Conservation (phyloP, 2,888 invertebrate species). For the Liopterus haemorrhoidalis region DNA sequence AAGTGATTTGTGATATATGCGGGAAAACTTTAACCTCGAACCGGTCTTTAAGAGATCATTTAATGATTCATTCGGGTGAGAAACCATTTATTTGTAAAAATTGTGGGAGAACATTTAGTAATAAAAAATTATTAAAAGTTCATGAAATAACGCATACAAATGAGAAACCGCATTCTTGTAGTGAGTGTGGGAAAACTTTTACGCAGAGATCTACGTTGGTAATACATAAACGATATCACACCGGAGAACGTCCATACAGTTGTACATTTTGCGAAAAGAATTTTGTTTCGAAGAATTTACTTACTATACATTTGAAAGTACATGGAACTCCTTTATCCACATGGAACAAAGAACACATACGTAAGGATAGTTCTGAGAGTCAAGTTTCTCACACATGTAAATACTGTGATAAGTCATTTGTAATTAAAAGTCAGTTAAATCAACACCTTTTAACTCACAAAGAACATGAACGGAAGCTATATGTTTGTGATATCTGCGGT, state of each 20-base stretch:
- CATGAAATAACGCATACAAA: conserved; percentile 41
- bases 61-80: conserved; percentile 43
- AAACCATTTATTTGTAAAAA: conserved; percentile 42
- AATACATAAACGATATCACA: conserved; percentile 37
- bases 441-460: conserved; percentile 40
- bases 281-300: conserved; percentile 33
- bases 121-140: conserved; percentile 20
- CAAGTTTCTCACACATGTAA: too few relatives aligned
- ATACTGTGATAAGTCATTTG: too few relatives aligned
- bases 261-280: conserved; percentile 41
- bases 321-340: conserved; percentile 22
- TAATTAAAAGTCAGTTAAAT: too few relatives aligned
- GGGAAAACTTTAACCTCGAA: conserved; percentile 47
- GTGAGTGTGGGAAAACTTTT: conserved; percentile 37
- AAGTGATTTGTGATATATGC: conserved; percentile 48
- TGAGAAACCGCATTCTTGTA: conserved; percentile 39
- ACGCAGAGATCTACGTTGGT: conserved; percentile 37
- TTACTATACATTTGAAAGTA: conserved; percentile 33
- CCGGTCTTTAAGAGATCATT: conserved; percentile 9
- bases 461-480: too few relatives aligned
- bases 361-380: too few relatives aligned
- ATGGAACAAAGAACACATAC: too few relatives aligned
- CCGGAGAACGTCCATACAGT: conserved; percentile 45
- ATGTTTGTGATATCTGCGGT: conserved; percentile 46
- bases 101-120: conserved; percentile 37